Conservation (phyloP, 2,888 invertebrate species). For the Gasteruption jaculator region DNA sequence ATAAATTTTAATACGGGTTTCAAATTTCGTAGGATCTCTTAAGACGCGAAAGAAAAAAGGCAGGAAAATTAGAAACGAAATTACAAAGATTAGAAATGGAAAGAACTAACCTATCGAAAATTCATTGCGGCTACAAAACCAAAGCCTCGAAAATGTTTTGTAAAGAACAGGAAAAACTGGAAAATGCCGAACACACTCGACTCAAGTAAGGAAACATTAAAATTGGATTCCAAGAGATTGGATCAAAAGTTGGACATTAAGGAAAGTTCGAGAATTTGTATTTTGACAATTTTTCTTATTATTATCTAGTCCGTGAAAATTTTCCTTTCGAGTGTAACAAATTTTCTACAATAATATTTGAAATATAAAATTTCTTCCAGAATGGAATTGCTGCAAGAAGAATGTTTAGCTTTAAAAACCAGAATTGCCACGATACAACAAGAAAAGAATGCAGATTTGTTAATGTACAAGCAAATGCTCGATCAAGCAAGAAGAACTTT, state of each 20-base stretch:
- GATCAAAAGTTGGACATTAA: no score
- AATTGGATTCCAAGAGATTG: no score
- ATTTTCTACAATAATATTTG: slow-evolving; percentile 38
- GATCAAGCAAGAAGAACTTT: slow-evolving; percentile 58
- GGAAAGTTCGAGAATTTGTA: neutral
- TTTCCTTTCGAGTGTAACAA: slow-evolving; percentile 1
- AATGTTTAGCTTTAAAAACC: slow-evolving; percentile 62
- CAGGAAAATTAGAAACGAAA: slow-evolving; percentile 57
- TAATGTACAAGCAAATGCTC: slow-evolving; percentile 57
- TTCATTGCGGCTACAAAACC: slow-evolving; percentile 38
- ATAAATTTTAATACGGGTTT: neutral
- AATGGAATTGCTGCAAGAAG: slow-evolving; percentile 64
- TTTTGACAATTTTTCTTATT: neutral
- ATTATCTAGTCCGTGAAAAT: no score
- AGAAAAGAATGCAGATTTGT: slow-evolving; percentile 60
- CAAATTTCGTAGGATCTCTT: slow-evolving; percentile 39
- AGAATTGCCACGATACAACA: slow-evolving; percentile 61
- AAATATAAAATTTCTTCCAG: slow-evolving; percentile 47
- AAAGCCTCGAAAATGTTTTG: slow-evolving; percentile 35
- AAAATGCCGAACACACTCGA: slow-evolving; percentile 42
- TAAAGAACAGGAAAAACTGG: no score
- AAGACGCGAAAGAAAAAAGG: slow-evolving; percentile 54
- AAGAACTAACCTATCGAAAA: slow-evolving; percentile 48
- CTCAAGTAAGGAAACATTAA: slow-evolving; percentile 35
- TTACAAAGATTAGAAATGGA: slow-evolving; percentile 58